Evolutionary conservation across 2,888 invertebrate species (phyloP).

Genomic region (Leptinotarsa tumamoca): DNA sequence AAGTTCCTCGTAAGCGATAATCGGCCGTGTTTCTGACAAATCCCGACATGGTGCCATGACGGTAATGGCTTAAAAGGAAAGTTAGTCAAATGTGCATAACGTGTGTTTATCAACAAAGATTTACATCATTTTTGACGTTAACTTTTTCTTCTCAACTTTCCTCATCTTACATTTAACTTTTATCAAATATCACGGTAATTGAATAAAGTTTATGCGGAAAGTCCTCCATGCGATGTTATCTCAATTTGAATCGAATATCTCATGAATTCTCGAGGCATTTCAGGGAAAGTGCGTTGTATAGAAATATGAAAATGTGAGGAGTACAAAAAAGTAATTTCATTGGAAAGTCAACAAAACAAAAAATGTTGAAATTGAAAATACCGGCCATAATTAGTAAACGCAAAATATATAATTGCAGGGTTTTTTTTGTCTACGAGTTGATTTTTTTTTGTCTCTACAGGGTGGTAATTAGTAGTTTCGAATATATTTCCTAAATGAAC

Average conservation of each 20-base stretch:
- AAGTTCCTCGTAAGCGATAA: slow-evolving; percentile 53
- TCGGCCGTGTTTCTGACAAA: slow-evolving; percentile 51
- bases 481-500: no score
- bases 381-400: no score
- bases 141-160: slow-evolving; percentile 40
- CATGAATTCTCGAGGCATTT: slow-evolving; percentile 5
- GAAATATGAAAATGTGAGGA: not conserved
- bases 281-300: not conserved
- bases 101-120: slow-evolving; percentile 42
- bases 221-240: slow-evolving; percentile 30
- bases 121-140: slow-evolving; percentile 39
- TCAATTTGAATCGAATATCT: slow-evolving; percentile 29
- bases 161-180: slow-evolving; percentile 32
- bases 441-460: no score
- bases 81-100: slow-evolving; percentile 44
- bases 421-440: no score
- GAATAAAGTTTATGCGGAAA: slow-evolving; percentile 34
- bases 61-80: slow-evolving; percentile 45
- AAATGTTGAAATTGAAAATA: no score
- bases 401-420: no score
- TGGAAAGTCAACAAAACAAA: not conserved
- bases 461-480: no score
- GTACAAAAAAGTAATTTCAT: not conserved
- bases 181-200: slow-evolving; percentile 33
- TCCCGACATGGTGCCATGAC: slow-evolving; percentile 35